Evolutionary conservation across 2,888 invertebrate genomes (phyloP), one percentile per base, ranked within the genome.

Genomic region (Dendrolimus houi): DNA sequence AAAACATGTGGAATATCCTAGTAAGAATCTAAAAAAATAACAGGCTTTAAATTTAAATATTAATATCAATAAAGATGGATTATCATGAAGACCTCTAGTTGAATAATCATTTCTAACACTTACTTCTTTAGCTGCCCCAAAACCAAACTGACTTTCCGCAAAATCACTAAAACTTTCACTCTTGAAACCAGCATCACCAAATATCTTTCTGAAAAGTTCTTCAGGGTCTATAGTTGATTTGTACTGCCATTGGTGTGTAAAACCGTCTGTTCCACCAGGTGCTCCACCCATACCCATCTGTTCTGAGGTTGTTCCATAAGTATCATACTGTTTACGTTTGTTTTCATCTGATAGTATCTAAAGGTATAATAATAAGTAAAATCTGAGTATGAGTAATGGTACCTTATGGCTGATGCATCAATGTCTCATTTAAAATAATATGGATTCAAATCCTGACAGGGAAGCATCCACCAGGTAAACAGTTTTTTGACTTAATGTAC

Each of bases 181-280:
- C 57, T 93, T 93, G 73, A 96, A 96, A 47, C 94, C 95, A 41
- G 93, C 94, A 68, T 96, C 95, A n/a, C 96, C 96, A 82, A 99
- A 99, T 72, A 99, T 99, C 85, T 96, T 97, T 57, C 98, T 93
- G 86, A 99, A 99, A 52, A 99, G 83, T 81, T 99, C 99, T 76
- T 99, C 99, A 0, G 99, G 98, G 83, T 99, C 98, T 66, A 99
- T 94, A 9, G 94, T 94, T 0, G 97, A 96, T 64, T 95, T 95
- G 77, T 96, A 98, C 69, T 96, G 94, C 96, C 97, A 98, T 67
- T 92, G 93, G 70, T 95, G 94, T 54, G 92, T 91, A 72, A 94
- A 95, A 8, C 94, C 94, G 56, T 94, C 92, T 0, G 93, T 76
- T 0, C 93, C 93, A 13, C 88, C 79, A 0, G 91, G 86, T 1